Base-by-base conservation (phyloP, 2,113 vertebrate species). In the Micronycteris hirsuta region DNA sequence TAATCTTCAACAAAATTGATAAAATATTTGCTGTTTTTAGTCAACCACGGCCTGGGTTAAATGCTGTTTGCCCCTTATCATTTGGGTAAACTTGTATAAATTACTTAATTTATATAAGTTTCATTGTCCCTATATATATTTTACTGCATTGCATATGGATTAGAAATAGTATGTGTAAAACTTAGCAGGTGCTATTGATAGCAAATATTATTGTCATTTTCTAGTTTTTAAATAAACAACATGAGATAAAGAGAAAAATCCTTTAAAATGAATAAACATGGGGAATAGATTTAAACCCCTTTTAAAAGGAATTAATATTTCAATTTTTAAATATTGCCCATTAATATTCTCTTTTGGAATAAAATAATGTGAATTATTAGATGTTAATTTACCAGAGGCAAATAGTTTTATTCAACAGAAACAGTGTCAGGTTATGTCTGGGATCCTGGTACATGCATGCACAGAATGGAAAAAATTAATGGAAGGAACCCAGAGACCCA, bases 201-300 rank as follows among this genome's bases (percentile, higher is more conserved):
- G 6, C 33, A 87, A 89, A 9, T 81, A 81, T 76, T 77, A 70
- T 31, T 74, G 33, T 43, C 16, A 76, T 65, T 88, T 85, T 67
- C 17, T 41, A 47, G 45, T 56, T 93, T 91, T 76, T 90, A 77
- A 84, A 96, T 95, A 73, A 94, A 85, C 5, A 54, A 91, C 33
- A 78, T 86, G 12, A 70, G 70, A 67, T 49, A 91, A 78, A 74
- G 31, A 19, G 4, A 28, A 87, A 93, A 93, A 47, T 33, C 15
- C n/a, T 54, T 90, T 89, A 47, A 49, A 93, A 77, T 56, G 22
- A 93, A 80, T 86, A 7, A 68, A 74, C 14, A 26, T 36, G 17
- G 54, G 24, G 19, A 67, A 89, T 93, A 89, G 74, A 89, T 22
- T 81, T 78, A 89, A 93, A 33, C n/a, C 22, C 3, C 1, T 71